Conservation (phyloP, 2,797 vertebrate genomes). For the Sebastes taczanowskii region DNA sequence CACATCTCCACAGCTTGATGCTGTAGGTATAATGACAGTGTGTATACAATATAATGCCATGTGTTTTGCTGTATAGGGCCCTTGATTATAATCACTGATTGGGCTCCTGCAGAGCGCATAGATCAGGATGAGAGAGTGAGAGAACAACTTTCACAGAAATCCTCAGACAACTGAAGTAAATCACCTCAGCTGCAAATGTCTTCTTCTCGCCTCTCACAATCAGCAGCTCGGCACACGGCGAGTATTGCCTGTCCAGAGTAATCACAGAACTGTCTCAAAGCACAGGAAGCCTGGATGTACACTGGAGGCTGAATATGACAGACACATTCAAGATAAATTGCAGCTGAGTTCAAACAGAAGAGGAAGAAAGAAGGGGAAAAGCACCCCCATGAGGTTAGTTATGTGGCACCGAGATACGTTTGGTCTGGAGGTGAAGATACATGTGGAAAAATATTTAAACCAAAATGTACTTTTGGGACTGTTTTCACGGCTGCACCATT, state of each 20-base stretch:
- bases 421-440: neutral
- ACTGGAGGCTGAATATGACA: constrained; percentile 45
- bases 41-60: neutral
- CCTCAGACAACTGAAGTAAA: constrained; percentile 46
- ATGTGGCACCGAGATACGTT: neutral
- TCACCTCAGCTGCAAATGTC: constrained; percentile 49
- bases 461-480: neutral
- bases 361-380: neutral
- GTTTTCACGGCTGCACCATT: neutral
- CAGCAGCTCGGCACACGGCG: constrained; percentile 26
- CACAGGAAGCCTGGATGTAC: constrained; percentile 33
- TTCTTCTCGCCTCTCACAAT: constrained; percentile 36
- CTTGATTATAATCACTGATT: constrained; percentile 21
- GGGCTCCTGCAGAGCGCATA: neutral
- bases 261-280: constrained; percentile 53
- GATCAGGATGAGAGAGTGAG: neutral
- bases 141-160: constrained; percentile 24
- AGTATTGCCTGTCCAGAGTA: constrained; percentile 55
- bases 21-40: neutral
- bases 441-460: neutral
- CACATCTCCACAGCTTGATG: neutral
- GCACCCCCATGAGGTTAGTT: neutral
- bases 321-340: constrained; percentile 36
- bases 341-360: constrained; percentile 10
- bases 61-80: constrained; percentile 1